phyloP scores from a whole-genome alignment of 2,113 vertebrate genomes.

The Cricetomys ansorgei region DNA sequence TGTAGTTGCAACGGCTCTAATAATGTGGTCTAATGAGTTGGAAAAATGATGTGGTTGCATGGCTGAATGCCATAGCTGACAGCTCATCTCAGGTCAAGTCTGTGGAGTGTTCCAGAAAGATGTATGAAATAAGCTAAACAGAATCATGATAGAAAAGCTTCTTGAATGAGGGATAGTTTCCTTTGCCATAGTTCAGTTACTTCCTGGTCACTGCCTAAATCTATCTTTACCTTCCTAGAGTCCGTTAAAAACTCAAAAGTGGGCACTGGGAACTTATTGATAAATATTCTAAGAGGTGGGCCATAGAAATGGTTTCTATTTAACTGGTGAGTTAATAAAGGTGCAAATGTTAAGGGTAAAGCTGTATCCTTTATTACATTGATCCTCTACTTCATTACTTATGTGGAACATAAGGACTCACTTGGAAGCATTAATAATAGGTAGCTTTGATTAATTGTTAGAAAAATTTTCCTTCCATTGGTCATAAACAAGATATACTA shows the following conservation, averaged over 20 bases:
- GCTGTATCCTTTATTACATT: background rate
- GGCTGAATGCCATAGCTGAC: constrained; percentile 62
- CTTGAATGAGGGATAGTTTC: constrained; percentile 55
- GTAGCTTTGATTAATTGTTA: background rate
- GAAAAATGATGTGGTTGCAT: constrained; percentile 72
- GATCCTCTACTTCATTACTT: constrained; percentile 21
- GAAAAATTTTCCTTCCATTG: background rate
- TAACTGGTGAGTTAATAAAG: constrained; percentile 34
- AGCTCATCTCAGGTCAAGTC: constrained; percentile 32
- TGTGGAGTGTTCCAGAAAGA: constrained; percentile 66
- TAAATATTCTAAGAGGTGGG: background rate
- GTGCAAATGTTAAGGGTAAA: background rate
- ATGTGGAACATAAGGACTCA: background rate
- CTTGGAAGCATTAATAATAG: background rate
- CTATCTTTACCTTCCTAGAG: constrained; percentile 31
- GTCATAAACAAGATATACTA: constrained; percentile 24
- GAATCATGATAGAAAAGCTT: constrained; percentile 57
- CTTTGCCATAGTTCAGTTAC: constrained; percentile 56
- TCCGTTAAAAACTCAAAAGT: constrained; percentile 3
- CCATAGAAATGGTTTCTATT: background rate
- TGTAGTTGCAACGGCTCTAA: constrained; percentile 62
- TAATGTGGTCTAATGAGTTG: constrained; percentile 79
- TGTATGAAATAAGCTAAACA: constrained; percentile 52
- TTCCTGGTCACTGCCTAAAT: constrained; percentile 33
- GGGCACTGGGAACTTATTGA: background rate